Percentiles rank a stretch among this genome's conserved stretches.
Conservation (phyloP, 2,797 vertebrate species). For the Dermochelys coriacea region DNA sequence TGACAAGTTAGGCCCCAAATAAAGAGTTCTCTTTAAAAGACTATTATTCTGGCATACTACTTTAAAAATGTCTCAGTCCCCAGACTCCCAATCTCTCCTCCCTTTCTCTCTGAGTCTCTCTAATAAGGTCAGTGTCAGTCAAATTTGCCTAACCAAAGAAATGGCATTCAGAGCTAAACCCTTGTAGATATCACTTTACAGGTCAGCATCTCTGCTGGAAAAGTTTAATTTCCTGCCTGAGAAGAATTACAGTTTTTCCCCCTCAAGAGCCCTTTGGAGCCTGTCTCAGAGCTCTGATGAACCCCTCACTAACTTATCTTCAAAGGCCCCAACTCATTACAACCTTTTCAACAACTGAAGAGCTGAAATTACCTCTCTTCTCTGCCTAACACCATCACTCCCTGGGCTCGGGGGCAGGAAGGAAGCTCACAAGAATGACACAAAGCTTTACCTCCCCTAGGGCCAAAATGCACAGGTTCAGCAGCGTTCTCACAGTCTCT, state of each 20-base stretch:
- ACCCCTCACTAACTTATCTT: background rate
- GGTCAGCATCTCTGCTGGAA: background rate
- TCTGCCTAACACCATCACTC: background rate
- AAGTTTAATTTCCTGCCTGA: background rate
- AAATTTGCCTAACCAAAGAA: background rate
- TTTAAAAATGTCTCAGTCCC: background rate
- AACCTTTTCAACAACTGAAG: background rate
- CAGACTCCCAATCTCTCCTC: background rate
- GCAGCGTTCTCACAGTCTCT: too few species aligned
- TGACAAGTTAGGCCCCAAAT: background rate
- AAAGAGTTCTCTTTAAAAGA: background rate
- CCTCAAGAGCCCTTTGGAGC: background rate
- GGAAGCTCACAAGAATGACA: background rate
- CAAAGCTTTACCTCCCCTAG: background rate
- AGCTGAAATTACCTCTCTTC: background rate
- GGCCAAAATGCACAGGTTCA: background rate
- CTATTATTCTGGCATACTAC: background rate
- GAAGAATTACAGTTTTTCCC: background rate
- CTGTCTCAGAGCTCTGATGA: background rate
- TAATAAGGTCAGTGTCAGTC: background rate
- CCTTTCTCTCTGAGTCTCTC: background rate
- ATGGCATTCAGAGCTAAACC: background rate
- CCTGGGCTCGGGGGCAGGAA: background rate
- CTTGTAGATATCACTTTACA: background rate
- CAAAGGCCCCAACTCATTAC: background rate